Base-by-base conservation (phyloP, 2,888 invertebrate species). In the Xestia c-nigrum region DNA sequence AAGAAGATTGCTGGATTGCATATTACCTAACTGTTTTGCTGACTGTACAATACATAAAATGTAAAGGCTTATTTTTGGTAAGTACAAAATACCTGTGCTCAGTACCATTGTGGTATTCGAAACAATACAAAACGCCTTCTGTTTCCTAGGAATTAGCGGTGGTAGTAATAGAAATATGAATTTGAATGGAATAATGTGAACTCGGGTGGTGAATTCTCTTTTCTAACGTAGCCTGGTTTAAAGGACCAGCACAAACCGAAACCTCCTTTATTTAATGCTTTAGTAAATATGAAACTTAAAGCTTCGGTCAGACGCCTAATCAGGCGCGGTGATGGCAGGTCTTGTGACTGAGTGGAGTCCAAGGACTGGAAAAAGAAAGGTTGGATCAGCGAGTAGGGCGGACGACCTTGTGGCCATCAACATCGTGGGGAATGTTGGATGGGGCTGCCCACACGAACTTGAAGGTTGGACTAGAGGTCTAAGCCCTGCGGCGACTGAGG, bases 101-200 rank as follows among this genome's bases (percentile, higher is more conserved):
- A 68, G 50, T 61, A 40, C 67, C 70, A 78, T 81, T 80, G 73
- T 80, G 43, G 14, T 21, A 40, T 82, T 72, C 47, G 21, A 68
- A 76, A 81, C 57, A 81, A 83, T 71, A 59, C 43, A 78, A 21
- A 72, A 61, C 59, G 5, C 38, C 1, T 24, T 74, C 67, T 57
- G 67, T 70, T 57, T 55, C 47, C 24, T 65, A 43, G 50, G 73
- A 50, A 73, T 61, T 38, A 46, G 24, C 61, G 24, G 10, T n/a
- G 14, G 14, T 7, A 14, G n/a, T n/a, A 64, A 64, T 3, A 40
- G 12, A 63, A 40, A 40, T 40, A 31, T 31, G 31, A 59, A 61
- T 64, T 64, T 31, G 16, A 59, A 59, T 31, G 24, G 14, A 24
- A 57, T 24, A 24, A 24, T 59, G 57, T 16, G 59, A 59, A 24